Conservation (phyloP, 2,888 invertebrate species). For the Nephrotoma guestfalica region DNA sequence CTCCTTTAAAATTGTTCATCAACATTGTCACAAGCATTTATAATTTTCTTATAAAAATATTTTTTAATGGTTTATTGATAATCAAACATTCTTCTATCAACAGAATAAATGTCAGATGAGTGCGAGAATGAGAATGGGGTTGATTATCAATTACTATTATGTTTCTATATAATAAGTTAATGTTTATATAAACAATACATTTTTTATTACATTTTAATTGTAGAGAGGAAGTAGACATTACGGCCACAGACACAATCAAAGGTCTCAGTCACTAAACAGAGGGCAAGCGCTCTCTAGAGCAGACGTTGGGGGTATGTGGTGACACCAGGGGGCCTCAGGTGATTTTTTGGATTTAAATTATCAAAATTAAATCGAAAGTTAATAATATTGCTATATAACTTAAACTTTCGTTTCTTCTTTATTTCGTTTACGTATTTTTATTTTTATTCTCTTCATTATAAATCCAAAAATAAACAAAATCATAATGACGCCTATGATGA, state of each 20-base stretch:
- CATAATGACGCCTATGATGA: neutral
- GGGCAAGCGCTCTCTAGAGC: constrained; percentile 52
- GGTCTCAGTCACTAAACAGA: constrained; percentile 62
- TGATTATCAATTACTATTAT: neutral
- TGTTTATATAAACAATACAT: neutral
- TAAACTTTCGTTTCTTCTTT: constrained; percentile 3
- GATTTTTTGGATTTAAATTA: constrained; percentile 11
- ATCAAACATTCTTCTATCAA: neutral
- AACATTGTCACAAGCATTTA: neutral
- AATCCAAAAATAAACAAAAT: neutral
- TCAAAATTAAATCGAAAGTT: neutral
- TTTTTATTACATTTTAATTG: constrained; percentile 21
- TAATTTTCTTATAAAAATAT: neutral
- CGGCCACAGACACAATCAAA: constrained; percentile 48
- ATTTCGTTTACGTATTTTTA: neutral
- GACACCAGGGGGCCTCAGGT: constrained; percentile 65
- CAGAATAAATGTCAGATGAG: neutral
- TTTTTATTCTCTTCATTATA: neutral
- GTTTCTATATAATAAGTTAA: neutral
- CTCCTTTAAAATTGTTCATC: neutral
- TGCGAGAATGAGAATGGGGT: neutral
- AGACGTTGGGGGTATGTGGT: constrained; percentile 58
- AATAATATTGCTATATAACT: neutral
- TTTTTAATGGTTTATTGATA: neutral
- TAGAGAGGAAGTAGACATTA: constrained; percentile 50